A percentile compares a stretch with the other conserved stretches of the same genome.
phyloP scores from a whole-genome alignment of 2,797 vertebrate species.

The Mus spretus region DNA sequence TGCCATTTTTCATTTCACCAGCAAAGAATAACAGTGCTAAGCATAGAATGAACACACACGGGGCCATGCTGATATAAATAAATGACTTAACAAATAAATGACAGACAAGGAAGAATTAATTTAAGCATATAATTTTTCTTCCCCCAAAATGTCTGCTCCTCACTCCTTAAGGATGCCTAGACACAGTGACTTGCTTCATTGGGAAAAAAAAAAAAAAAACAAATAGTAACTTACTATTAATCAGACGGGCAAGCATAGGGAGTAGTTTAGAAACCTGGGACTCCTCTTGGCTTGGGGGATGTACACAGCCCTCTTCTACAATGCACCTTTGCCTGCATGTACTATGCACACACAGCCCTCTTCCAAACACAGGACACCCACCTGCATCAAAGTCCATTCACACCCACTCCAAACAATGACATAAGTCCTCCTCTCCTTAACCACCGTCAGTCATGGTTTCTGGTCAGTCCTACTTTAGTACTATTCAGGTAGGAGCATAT shows the following conservation, averaged over 20 bases:
- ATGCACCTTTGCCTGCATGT: not conserved
- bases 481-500: not conserved
- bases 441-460: not conserved
- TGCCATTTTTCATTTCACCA: not conserved
- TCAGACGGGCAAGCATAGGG: not conserved
- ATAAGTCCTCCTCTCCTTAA: not conserved
- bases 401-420: not conserved
- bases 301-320: not conserved
- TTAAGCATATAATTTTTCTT: not conserved
- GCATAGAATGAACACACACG: not conserved
- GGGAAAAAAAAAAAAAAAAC: not conserved
- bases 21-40: conserved; percentile 23
- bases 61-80: not conserved
- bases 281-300: not conserved
- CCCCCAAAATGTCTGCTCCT: not conserved
- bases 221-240: not conserved
- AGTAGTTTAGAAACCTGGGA: not conserved
- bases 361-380: not conserved
- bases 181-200: not conserved
- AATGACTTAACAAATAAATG: conserved; percentile 50
- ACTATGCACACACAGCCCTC: not conserved
- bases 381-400: not conserved
- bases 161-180: not conserved
- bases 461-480: not conserved
- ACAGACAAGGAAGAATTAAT: conserved; percentile 22